Percentiles rank a stretch among this genome's conserved stretches.
Conservation (phyloP, 2,113 vertebrate genomes). For the Noturus placidus region DNA sequence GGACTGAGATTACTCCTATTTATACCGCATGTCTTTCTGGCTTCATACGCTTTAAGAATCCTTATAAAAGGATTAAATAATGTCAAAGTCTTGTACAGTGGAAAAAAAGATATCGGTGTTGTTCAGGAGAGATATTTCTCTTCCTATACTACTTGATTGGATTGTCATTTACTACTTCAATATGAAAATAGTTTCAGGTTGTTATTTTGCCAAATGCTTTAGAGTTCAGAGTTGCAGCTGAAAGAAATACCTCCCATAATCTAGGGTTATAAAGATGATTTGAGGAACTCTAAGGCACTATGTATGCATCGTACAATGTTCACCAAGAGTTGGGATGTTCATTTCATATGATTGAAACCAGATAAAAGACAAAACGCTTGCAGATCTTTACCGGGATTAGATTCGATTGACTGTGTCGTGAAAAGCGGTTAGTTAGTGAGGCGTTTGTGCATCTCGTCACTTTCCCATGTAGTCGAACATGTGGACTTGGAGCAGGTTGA, state of each 20-base stretch:
- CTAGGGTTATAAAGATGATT: background rate
- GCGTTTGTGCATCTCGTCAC: background rate
- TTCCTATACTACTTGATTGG: background rate
- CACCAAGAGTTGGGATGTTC: background rate
- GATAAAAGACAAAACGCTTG: background rate
- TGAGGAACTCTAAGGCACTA: background rate
- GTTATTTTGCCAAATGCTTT: background rate
- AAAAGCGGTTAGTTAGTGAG: background rate
- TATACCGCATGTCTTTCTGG: slow-evolving; percentile 1
- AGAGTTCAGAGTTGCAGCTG: background rate
- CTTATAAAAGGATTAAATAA: background rate
- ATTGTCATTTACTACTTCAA: background rate
- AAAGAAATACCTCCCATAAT: background rate
- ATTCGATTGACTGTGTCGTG: background rate
- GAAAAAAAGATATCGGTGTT: background rate
- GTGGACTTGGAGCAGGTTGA: background rate
- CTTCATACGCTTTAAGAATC: background rate
- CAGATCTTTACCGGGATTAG: background rate
- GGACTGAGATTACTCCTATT: background rate
- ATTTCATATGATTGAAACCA: background rate
- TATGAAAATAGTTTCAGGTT: background rate
- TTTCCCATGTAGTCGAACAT: background rate
- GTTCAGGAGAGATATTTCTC: slow-evolving; percentile 8
- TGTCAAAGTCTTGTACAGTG: background rate
- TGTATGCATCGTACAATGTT: background rate